Evolutionary conservation across 2,888 invertebrate genomes (phyloP).

Genomic region (Andrena bucephala): DNA sequence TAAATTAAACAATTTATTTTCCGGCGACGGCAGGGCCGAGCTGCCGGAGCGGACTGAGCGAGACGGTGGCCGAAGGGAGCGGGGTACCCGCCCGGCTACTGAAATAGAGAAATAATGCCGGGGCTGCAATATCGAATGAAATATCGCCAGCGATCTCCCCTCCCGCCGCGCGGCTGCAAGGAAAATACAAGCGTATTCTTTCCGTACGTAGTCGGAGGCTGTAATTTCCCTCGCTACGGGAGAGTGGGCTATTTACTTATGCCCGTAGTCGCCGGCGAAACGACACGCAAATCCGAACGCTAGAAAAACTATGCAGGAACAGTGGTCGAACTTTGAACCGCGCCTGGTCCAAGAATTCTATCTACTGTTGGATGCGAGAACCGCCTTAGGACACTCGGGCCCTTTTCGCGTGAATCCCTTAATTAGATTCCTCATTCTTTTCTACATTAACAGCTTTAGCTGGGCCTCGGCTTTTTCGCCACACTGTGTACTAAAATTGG

Average conservation of each 20-base stretch:
- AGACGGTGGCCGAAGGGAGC: slow-evolving; percentile 43
- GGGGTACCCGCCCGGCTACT: slow-evolving; percentile 63
- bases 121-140: slow-evolving; percentile 84
- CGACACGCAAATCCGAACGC: neutral
- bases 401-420: too few relatives aligned
- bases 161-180: slow-evolving; percentile 63
- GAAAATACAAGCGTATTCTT: slow-evolving; percentile 69
- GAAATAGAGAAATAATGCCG: slow-evolving; percentile 84
- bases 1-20: slow-evolving; percentile 87
- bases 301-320: neutral
- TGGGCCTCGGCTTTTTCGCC: neutral
- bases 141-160: slow-evolving; percentile 82
- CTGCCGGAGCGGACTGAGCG: slow-evolving; percentile 52
- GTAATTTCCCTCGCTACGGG: slow-evolving; percentile 48
- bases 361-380: too few relatives aligned
- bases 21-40: slow-evolving; percentile 73
- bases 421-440: too few relatives aligned
- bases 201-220: slow-evolving; percentile 36
- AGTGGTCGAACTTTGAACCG: slow-evolving; percentile 4
- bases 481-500: neutral
- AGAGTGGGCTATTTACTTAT: slow-evolving; percentile 48
- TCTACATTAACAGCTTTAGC: too few relatives aligned
- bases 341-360: too few relatives aligned
- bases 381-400: too few relatives aligned
- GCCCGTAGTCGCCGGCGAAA: neutral